Base-by-base conservation (phyloP, 2,113 vertebrate species). In the Xiphophorus maculatus region DNA sequence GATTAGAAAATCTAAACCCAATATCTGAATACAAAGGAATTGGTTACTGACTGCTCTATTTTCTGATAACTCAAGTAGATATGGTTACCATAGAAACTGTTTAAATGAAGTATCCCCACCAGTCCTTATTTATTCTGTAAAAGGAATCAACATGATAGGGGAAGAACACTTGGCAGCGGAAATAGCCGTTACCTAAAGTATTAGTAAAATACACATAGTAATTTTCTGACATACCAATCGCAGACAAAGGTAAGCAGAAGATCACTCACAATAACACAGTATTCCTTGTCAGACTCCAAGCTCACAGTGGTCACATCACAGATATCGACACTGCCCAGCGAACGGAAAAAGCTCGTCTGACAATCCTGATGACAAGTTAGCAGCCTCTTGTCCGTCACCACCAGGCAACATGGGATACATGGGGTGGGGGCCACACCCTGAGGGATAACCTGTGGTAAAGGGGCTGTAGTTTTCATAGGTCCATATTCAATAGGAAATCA, bases 341-440 rank as follows among this genome's bases (percentile, higher is more conserved):
- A 97, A 79, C 97, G 96, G 91, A 98, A 98, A 92, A 99, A 99
- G 90, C 96, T 97, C 3, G 98, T 99, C 94, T 99, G 97, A 84
- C 97, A 98, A 71, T 99, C 98, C 93, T 99, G 97, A 0, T 99
- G 98, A 87, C 97, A 99, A 0, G 96, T 98, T 80, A 99, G 95
- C 84, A 95, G 90, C 89, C 94, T 96, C 78, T 90, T 84, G 0
- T 96, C 93, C 0, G 97, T 97, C 82, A 98, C 83, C 79, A 99
- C 97, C 10, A 99, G 93, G 91, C 98, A 99, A 91, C 97, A 98
- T 14, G 98, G 97, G 83, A 99, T 93, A 2, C 97, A 99, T 0
- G 96, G 97, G 0, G 92, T 95, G 0, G 97, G 97, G 15, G 92
- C 86, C 2, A 95, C 87, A 0, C 97, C 96, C 74, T 97, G 97